A percentile compares a stretch with the other conserved stretches of the same genome.
Conservation (phyloP, 2,797 vertebrate genomes). For the Labeo calbasu region DNA sequence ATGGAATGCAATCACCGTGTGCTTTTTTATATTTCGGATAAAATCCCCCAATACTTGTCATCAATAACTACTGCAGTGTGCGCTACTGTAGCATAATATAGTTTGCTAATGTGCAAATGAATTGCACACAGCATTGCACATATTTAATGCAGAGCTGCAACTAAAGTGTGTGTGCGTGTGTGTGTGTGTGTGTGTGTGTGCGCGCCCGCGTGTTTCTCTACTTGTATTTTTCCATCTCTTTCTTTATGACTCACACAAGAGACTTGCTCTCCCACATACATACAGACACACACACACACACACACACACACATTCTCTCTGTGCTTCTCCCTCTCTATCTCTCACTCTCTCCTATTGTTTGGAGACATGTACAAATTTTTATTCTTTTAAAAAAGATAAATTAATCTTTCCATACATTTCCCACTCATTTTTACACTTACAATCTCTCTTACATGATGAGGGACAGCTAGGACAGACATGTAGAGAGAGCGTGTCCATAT, state of each 20-base stretch:
- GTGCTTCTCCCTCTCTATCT: background rate
- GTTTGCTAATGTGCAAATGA: slow-evolving; percentile 11
- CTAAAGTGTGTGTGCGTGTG: slow-evolving; percentile 13
- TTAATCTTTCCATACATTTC: background rate
- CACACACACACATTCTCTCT: background rate
- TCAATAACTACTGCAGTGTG: background rate
- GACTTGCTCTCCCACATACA: slow-evolving; percentile 38
- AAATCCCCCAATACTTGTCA: background rate
- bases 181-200: background rate
- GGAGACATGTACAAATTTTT: background rate
- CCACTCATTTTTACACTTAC: background rate
- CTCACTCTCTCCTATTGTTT: slow-evolving; percentile 5
- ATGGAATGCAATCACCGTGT: slow-evolving; percentile 18
- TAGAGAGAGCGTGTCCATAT: slow-evolving; percentile 44
- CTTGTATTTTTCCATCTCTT: slow-evolving; percentile 61
- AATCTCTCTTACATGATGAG: background rate
- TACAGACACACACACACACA: slow-evolving; percentile 21
- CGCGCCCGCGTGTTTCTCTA: slow-evolving; percentile 56
- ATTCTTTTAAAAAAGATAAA: background rate
- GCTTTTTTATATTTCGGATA: background rate
- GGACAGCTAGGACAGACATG: background rate
- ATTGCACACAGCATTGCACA: slow-evolving; percentile 4
- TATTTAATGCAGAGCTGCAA: slow-evolving; percentile 23
- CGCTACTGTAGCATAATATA: background rate
- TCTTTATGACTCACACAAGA: slow-evolving; percentile 52